phyloP scores from a whole-genome alignment of 2,888 invertebrate genomes.

The Cynaeus angustus region DNA sequence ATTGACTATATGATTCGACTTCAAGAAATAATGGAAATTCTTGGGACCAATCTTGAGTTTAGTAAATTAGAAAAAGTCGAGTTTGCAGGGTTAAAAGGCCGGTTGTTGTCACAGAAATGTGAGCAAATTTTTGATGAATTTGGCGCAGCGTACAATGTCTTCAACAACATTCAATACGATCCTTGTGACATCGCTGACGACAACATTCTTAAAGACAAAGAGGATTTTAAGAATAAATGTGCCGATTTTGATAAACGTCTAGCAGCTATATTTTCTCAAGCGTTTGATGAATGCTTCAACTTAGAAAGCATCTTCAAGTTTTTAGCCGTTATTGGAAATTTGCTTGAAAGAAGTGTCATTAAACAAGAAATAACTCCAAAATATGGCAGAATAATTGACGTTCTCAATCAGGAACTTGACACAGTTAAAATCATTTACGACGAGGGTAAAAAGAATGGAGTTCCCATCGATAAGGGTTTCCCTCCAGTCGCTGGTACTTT shows the following conservation, averaged over 20 bases:
- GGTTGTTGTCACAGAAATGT: conserved; percentile 65
- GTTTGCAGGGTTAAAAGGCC: conserved; percentile 69
- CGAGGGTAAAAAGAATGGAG: conserved; percentile 73
- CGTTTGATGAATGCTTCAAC: conserved; percentile 86
- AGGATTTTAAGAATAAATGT: conserved; percentile 76
- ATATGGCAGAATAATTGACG: conserved; percentile 77
- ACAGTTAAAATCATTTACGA: conserved; percentile 78
- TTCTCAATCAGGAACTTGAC: conserved; percentile 80
- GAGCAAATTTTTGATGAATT: conserved; percentile 67
- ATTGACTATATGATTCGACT: conserved; percentile 79
- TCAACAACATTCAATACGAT: conserved; percentile 80
- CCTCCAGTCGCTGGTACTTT: conserved; percentile 84
- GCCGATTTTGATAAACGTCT: conserved; percentile 85
- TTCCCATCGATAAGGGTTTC: conserved; percentile 79
- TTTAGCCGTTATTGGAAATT: conserved; percentile 74
- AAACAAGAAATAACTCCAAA: conserved; percentile 81
- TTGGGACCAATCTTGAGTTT: conserved; percentile 87
- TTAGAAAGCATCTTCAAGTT: conserved; percentile 79
- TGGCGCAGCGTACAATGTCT: conserved; percentile 68
- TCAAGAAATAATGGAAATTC: conserved; percentile 79
- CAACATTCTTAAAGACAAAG: conserved; percentile 79
- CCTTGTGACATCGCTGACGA: conserved; percentile 82
- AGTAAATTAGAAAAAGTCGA: conserved; percentile 86
- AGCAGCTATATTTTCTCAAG: conserved; percentile 86
- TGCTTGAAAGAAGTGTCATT: conserved; percentile 85